Evolutionary conservation across 2,888 invertebrate species (phyloP).

Genomic region (Pheosia gnoma): DNA sequence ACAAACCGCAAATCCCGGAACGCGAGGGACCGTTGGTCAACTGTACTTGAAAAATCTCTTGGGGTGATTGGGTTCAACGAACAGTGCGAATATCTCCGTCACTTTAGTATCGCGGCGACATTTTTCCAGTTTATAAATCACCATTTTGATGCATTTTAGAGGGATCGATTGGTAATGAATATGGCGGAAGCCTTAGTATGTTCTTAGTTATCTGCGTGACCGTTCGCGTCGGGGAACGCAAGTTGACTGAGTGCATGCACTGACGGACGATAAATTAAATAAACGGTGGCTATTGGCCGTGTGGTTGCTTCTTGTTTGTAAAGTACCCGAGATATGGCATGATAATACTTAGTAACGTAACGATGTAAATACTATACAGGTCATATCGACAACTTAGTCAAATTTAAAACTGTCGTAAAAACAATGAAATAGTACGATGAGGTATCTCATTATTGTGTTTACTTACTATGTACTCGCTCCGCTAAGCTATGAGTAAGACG

Average conservation of each 20-base stretch:
- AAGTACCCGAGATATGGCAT: constrained; percentile 37
- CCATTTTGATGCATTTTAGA: constrained; percentile 81
- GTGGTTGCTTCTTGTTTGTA: constrained; percentile 33
- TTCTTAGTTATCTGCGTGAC: constrained; percentile 27
- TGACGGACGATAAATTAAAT: constrained; percentile 29
- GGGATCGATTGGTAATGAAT: constrained; percentile 23
- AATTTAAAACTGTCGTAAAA: not conserved
- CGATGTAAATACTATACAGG: constrained; percentile 9
- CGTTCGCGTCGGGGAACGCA: constrained; percentile 41
- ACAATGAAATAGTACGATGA: constrained; percentile 1
- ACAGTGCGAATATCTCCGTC: constrained; percentile 68
- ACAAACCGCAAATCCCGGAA: constrained; percentile 60
- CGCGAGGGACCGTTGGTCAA: constrained; percentile 63
- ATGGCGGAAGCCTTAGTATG: constrained; percentile 41
- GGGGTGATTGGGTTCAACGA: constrained; percentile 76
- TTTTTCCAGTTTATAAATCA: constrained; percentile 66
- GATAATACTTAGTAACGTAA: constrained; percentile 15
- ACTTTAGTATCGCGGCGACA: constrained; percentile 67
- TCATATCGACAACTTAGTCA: not conserved
- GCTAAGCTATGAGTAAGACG: not conserved
- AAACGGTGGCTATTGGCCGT: constrained; percentile 32
- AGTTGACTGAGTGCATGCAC: constrained; percentile 39
- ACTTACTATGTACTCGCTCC: not conserved
- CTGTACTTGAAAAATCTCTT: constrained; percentile 81
- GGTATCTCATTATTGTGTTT: constrained; percentile 2